phyloP scores from a whole-genome alignment of 2,113 vertebrate species.

The Camelus bactrianus region DNA sequence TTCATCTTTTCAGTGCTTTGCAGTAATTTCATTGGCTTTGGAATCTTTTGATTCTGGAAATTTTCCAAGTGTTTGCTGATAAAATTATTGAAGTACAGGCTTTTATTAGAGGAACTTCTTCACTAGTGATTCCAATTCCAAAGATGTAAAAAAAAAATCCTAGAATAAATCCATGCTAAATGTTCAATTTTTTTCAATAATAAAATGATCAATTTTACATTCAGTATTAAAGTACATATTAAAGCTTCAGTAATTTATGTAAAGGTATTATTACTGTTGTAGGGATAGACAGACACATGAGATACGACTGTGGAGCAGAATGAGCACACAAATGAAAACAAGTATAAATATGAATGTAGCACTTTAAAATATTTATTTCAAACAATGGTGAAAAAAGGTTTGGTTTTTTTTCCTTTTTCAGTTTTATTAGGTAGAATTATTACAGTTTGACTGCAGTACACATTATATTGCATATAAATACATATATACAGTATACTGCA shows the following conservation, averaged over 20 bases:
- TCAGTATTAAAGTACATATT: neutral
- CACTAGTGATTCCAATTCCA: neutral
- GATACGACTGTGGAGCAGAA: neutral
- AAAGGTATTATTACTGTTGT: neutral
- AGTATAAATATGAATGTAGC: neutral
- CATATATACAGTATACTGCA: no score
- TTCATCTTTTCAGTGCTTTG: slow-evolving; percentile 1
- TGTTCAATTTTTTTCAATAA: neutral
- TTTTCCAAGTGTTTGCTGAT: neutral
- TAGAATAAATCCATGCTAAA: neutral
- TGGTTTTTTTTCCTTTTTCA: no score
- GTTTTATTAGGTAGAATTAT: no score
- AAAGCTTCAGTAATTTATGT: neutral
- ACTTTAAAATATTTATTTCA: slow-evolving; percentile 5
- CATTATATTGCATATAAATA: no score
- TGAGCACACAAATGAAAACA: neutral
- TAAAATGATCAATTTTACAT: neutral
- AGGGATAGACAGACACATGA: neutral
- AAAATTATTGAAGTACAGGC: neutral
- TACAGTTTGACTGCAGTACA: no score
- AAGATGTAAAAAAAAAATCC: neutral
- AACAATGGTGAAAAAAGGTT: neutral
- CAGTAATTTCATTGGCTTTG: slow-evolving; percentile 1
- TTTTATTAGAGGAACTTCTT: slow-evolving; percentile 56
- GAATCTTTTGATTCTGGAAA: slow-evolving; percentile 40